These are phyloP conservation scores for Buphagus erythrorhynchus DNA, from an alignment of 2,797 vertebrate genomes.

Conservation along the genomic window DNA sequence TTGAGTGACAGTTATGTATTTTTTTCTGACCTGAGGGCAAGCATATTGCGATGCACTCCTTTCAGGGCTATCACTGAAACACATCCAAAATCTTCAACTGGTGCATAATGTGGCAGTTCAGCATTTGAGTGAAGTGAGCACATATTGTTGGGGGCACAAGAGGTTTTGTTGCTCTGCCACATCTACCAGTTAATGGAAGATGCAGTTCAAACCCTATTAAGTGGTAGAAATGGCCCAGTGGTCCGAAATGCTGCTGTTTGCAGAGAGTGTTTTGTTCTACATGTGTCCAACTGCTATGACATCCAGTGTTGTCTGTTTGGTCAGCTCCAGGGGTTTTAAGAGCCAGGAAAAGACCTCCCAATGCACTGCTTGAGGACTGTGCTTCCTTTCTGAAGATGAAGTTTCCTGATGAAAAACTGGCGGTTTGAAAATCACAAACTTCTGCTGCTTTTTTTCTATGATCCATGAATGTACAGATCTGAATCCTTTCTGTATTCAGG, in stretches of 20 bases:
- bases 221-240: background rate
- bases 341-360: background rate
- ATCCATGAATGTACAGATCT: background rate
- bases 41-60: background rate
- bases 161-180: background rate
- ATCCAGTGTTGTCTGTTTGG: background rate
- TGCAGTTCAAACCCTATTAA: background rate
- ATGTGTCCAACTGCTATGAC: background rate
- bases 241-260: background rate
- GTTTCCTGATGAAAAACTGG: background rate
- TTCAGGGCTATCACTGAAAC: conserved; percentile 13
- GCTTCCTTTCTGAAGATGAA: background rate
- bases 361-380: background rate
- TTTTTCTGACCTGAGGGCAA: conserved; percentile 25
- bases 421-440: background rate
- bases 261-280: background rate
- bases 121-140: background rate
- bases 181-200: background rate
- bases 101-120: background rate
- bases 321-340: background rate
- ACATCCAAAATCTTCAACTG: background rate
- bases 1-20: conserved; percentile 34
- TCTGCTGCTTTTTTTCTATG: background rate
- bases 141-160: background rate
- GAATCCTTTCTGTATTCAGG: background rate